A percentile compares a stretch with the other conserved stretches of the same genome.
These are phyloP conservation scores for Crossocerus cetratus DNA, from an alignment of 2,888 invertebrate species.

Conservation along the genomic window DNA sequence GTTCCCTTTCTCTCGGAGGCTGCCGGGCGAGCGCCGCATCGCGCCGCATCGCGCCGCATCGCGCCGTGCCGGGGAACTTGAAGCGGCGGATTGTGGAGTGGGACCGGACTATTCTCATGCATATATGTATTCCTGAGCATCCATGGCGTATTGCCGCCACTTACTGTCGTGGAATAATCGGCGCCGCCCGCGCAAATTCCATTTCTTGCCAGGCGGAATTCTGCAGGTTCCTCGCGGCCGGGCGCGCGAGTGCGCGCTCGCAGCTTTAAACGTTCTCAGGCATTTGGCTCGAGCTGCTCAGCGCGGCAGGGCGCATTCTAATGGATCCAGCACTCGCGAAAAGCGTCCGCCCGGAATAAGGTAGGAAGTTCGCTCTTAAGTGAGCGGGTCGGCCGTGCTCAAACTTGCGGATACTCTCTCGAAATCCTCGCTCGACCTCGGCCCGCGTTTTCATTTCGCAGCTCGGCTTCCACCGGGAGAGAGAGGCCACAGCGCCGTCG, in stretches of 20 bases:
- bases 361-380: too few relatives aligned
- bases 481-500: slow-evolving; percentile 2
- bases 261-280: neutral
- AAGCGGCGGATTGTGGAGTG: slow-evolving; percentile 49
- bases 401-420: slow-evolving; percentile 2
- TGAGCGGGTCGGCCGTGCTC: neutral
- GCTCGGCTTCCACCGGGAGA: neutral
- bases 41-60: slow-evolving; percentile 14
- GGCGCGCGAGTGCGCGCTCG: neutral
- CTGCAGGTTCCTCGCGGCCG: neutral
- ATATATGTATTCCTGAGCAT: slow-evolving; percentile 66
- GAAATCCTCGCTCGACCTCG: neutral
- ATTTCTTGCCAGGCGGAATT: neutral
- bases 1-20: slow-evolving; percentile 22
- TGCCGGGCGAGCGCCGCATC: slow-evolving; percentile 18
- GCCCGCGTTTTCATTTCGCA: slow-evolving; percentile 4
- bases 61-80: slow-evolving; percentile 51
- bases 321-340: neutral
- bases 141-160: slow-evolving; percentile 59
- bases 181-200: neutral
- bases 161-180: slow-evolving; percentile 48
- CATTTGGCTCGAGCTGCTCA: neutral
- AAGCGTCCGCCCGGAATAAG: too few relatives aligned
- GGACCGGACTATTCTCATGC: slow-evolving; percentile 66
- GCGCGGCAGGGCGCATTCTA: neutral